Conservation (phyloP, 2,113 vertebrate species). For the Nymphicus hollandicus region DNA sequence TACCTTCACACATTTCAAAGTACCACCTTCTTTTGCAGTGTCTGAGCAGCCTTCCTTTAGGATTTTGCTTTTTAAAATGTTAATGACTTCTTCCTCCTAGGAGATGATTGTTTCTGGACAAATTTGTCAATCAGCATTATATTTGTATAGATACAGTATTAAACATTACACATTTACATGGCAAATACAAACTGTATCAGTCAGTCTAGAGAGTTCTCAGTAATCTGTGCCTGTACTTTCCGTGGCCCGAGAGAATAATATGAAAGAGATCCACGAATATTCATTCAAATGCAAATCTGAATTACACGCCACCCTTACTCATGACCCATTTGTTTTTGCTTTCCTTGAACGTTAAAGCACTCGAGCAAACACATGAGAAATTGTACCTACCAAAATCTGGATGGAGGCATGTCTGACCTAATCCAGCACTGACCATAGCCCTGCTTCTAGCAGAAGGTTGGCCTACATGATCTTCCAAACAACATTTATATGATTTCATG, state of each 20-base stretch:
- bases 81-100: slow-evolving; percentile 40
- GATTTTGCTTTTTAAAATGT: slow-evolving; percentile 58
- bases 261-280: slow-evolving; percentile 25
- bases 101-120: slow-evolving; percentile 29
- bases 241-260: slow-evolving; percentile 21
- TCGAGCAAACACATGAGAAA: neutral
- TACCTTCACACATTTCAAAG: slow-evolving; percentile 49
- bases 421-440: neutral
- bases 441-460: neutral
- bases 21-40: slow-evolving; percentile 1
- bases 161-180: slow-evolving; percentile 51
- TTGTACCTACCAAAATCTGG: neutral
- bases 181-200: slow-evolving; percentile 58
- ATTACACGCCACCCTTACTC: slow-evolving; percentile 23
- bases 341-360: neutral
- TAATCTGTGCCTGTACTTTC: slow-evolving; percentile 9
- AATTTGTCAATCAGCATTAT: slow-evolving; percentile 63
- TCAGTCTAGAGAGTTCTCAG: neutral
- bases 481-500: neutral
- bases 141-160: slow-evolving; percentile 51
- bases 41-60: slow-evolving; percentile 27
- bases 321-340: slow-evolving; percentile 36
- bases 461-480: neutral
- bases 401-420: neutral
- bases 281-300: slow-evolving; percentile 60